Conservation (phyloP, 2,113 vertebrate species). For the Oncorhynchus kisutch region DNA sequence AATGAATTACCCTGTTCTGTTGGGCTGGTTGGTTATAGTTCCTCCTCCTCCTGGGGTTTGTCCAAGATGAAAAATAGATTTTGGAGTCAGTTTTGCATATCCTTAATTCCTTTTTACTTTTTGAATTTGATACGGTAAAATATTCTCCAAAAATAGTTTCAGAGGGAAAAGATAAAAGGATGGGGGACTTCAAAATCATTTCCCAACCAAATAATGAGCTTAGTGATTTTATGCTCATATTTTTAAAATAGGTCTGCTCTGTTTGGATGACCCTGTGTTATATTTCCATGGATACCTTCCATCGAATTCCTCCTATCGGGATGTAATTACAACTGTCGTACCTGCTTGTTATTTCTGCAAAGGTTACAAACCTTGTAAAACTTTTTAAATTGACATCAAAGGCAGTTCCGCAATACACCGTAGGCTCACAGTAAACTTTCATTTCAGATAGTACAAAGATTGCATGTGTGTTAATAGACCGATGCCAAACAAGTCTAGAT, state of each 20-base stretch:
- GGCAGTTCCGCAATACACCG: slow-evolving; percentile 29
- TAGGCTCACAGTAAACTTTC: slow-evolving; percentile 31
- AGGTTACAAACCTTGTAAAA: slow-evolving; percentile 48
- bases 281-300: slow-evolving; percentile 13
- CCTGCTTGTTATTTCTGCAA: slow-evolving; percentile 35
- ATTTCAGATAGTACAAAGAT: slow-evolving; percentile 27
- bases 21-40: too few relatives aligned
- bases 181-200: too few relatives aligned
- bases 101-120: not conserved
- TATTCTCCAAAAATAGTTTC: not conserved
- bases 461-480: slow-evolving; percentile 16
- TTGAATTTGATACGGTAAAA: not conserved
- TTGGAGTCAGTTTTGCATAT: too few relatives aligned
- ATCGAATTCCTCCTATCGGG: slow-evolving; percentile 29
- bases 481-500: slow-evolving; percentile 1
- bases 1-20: too few relatives aligned
- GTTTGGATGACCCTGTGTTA: not conserved
- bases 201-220: not conserved
- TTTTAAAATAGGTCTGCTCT: not conserved
- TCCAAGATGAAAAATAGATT: too few relatives aligned
- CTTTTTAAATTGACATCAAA: slow-evolving; percentile 49
- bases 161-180: too few relatives aligned
- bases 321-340: slow-evolving; percentile 34
- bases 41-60: too few relatives aligned
- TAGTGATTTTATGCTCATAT: not conserved